These are phyloP conservation scores for Microtus pennsylvanicus DNA, from an alignment of 2,113 vertebrate genomes.

Conservation along the genomic window DNA sequence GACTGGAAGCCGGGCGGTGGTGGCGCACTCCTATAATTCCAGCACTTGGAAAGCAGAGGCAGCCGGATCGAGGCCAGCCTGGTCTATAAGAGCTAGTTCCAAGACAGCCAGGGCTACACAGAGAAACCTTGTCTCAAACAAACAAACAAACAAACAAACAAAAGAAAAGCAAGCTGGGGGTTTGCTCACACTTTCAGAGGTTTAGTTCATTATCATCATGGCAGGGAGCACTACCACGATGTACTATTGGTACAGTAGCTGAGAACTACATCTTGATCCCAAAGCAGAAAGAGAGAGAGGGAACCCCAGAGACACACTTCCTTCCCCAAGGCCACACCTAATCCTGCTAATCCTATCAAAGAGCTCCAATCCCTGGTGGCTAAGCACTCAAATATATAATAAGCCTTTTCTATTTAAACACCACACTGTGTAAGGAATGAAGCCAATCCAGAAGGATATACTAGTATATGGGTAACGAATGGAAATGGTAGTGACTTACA, in stretches of 20 bases:
- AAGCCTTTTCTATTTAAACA: neutral
- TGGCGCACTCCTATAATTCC: too few species aligned
- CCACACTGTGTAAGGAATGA: neutral
- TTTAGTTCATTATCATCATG: neutral
- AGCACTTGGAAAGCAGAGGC: too few species aligned
- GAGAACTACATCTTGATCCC: neutral
- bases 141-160: too few species aligned
- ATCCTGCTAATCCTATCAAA: neutral
- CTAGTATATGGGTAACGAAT: accelerated
- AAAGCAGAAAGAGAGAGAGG: neutral
- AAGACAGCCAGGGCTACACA: too few species aligned
- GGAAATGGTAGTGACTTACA: accelerated
- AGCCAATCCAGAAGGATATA: accelerated
- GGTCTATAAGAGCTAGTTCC: too few species aligned
- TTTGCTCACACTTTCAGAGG: neutral
- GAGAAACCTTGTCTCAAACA: too few species aligned
- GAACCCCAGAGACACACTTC: neutral
- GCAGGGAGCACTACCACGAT: neutral
- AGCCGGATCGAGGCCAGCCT: too few species aligned
- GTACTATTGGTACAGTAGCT: neutral
- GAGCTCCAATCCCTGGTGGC: neutral
- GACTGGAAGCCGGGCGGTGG: too few species aligned
- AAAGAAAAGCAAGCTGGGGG: neutral
- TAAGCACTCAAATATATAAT: neutral
- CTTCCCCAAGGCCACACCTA: neutral